Conservation (phyloP, 2,113 vertebrate species). For the Pygoscelis antarcticus region DNA sequence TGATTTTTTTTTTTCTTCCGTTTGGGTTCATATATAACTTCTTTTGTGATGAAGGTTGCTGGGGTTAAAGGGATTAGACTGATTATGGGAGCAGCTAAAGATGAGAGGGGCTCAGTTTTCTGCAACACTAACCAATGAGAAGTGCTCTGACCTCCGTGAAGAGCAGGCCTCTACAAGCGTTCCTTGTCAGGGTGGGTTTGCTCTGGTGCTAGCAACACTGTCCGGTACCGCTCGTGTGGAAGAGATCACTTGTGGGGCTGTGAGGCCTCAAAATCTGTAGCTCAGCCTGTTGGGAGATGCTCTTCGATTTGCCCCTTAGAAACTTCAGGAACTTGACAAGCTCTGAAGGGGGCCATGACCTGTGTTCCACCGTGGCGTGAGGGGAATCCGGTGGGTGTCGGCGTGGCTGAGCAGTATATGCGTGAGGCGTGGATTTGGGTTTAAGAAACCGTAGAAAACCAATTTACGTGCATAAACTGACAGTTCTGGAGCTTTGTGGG, state of each 20-base stretch:
- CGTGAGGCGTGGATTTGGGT: neutral
- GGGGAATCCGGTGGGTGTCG: neutral
- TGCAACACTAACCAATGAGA: conserved; percentile 75
- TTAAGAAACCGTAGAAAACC: neutral
- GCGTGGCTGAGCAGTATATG: neutral
- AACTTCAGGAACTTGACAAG: conserved; percentile 22
- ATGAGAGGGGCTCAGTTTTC: conserved; percentile 87
- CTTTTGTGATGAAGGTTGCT: conserved; percentile 82
- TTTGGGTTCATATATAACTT: conserved; percentile 79
- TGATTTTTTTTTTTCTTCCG: conserved; percentile 65
- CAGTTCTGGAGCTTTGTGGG: conserved; percentile 36
- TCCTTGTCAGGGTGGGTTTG: neutral
- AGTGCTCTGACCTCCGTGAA: conserved; percentile 35
- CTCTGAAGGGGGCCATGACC: conserved; percentile 15
- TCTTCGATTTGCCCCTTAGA: conserved; percentile 25
- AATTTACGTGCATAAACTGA: conserved; percentile 11
- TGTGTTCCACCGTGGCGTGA: neutral
- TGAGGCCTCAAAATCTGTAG: neutral
- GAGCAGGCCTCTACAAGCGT: neutral
- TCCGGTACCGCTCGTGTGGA: neutral
- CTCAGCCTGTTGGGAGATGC: conserved; percentile 2
- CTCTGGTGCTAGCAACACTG: conserved; percentile 26
- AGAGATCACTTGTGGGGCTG: neutral
- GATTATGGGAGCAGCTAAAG: conserved; percentile 84
- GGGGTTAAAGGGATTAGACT: conserved; percentile 82